phyloP scores from a whole-genome alignment of 2,888 invertebrate species.

The Allophyes oxyacanthae region DNA sequence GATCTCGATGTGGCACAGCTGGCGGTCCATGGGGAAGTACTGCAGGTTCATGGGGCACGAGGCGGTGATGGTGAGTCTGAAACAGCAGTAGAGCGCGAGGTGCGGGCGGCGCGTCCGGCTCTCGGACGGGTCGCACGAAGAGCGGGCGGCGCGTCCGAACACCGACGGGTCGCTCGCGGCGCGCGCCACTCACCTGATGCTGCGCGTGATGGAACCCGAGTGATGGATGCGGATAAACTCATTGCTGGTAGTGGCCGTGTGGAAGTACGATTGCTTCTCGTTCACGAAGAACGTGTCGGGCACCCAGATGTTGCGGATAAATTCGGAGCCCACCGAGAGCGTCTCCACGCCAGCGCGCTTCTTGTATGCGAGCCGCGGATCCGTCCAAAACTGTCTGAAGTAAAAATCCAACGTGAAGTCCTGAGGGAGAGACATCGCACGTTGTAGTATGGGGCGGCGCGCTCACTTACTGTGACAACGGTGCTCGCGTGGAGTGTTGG shows the following conservation, averaged over 20 bases:
- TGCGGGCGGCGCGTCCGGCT: constrained; percentile 2
- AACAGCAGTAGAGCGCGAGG: constrained; percentile 63
- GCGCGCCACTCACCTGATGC: constrained; percentile 92
- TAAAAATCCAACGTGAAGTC: constrained; percentile 99
- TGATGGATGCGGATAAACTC: constrained; percentile 98
- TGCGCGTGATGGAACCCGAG: constrained; percentile 96
- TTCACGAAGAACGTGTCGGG: constrained; percentile 99
- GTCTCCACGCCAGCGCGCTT: constrained; percentile 95
- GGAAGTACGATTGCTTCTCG: constrained; percentile 99
- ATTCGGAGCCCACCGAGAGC: constrained; percentile 96
- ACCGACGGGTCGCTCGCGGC: neutral
- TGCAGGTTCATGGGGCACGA: constrained; percentile 98
- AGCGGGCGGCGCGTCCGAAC: neutral
- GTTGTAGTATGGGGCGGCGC: constrained; percentile 31
- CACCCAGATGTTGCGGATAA: constrained; percentile 99
- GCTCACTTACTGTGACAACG: neutral
- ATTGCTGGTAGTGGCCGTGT: constrained; percentile 99
- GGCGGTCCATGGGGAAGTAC: constrained; percentile 98
- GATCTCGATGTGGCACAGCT: constrained; percentile 97
- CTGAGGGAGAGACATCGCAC: constrained; percentile 79
- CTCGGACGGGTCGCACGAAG: neutral
- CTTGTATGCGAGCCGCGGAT: constrained; percentile 96
- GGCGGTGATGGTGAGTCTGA: constrained; percentile 96
- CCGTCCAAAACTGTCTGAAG: constrained; percentile 99
- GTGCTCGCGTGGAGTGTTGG: constrained; percentile 13